These are phyloP conservation scores for Psephotus haematonotus DNA, from an alignment of 2,113 vertebrate genomes.

Conservation along the genomic window DNA sequence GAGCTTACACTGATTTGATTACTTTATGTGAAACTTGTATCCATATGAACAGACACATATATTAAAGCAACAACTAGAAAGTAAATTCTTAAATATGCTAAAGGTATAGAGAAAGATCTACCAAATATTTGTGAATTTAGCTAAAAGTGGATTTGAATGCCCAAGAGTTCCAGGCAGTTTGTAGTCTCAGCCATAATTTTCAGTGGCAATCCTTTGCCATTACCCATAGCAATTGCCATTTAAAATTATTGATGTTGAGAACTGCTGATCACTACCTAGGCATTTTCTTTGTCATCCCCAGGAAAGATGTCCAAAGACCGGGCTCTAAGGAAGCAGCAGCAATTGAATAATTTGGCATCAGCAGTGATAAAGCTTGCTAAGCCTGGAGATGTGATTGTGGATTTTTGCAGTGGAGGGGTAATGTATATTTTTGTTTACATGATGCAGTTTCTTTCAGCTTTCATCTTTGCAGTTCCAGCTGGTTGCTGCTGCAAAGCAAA, in stretches of 20 bases:
- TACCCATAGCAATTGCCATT: background rate
- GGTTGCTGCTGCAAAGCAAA: background rate
- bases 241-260: background rate
- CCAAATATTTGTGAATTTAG: background rate
- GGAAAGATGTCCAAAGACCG: slow-evolving; percentile 93
- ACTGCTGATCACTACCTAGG: background rate
- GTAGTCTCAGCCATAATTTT: background rate
- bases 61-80: background rate
- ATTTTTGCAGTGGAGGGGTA: slow-evolving; percentile 99
- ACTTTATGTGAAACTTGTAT: background rate
- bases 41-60: background rate
- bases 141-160: background rate
- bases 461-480: background rate
- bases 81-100: background rate
- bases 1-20: background rate
- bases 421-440: background rate
- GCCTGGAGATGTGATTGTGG: slow-evolving; percentile 88
- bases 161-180: background rate
- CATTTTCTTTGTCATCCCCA: slow-evolving; percentile 63
- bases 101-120: background rate
- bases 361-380: slow-evolving; percentile 82
- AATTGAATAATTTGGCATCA: slow-evolving; percentile 92
- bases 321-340: slow-evolving; percentile 90
- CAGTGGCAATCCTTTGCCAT: background rate
- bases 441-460: background rate